A percentile compares a stretch with the other conserved stretches of the same genome.
Evolutionary conservation across 2,113 vertebrate species (phyloP).

Genomic region (Pangasianodon hypophthalmus): DNA sequence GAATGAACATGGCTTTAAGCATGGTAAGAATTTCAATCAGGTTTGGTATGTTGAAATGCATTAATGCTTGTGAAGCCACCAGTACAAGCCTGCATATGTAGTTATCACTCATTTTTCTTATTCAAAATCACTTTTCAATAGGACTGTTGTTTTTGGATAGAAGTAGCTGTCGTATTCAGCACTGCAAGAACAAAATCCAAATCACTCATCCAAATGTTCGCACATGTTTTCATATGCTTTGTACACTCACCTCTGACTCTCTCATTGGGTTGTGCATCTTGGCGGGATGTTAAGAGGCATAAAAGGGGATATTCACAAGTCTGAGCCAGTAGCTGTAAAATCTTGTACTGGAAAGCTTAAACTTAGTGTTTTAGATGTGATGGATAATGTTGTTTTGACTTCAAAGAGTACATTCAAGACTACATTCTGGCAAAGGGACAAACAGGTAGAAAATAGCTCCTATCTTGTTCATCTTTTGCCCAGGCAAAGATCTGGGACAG

Average conservation of each 20-base stretch:
- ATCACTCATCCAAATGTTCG: constrained; percentile 44
- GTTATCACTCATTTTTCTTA: background rate
- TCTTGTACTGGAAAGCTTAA: constrained; percentile 34
- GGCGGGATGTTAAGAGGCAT: constrained; percentile 30
- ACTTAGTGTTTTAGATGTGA: constrained; percentile 35
- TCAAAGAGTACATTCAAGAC: constrained; percentile 18
- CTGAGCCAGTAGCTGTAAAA: constrained; percentile 34
- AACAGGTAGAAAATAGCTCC: constrained; percentile 50
- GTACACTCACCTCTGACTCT: constrained; percentile 1
- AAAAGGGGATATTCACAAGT: constrained; percentile 35
- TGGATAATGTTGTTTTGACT: constrained; percentile 46
- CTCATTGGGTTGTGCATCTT: constrained; percentile 25
- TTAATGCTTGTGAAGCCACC: background rate
- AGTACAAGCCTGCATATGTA: background rate
- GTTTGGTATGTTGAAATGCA: background rate
- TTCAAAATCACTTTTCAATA: constrained; percentile 20
- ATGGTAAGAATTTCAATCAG: background rate
- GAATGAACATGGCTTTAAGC: background rate
- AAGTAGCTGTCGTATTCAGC: constrained; percentile 25
- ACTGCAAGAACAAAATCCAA: constrained; percentile 40
- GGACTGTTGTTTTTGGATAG: constrained; percentile 46
- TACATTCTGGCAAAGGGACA: constrained; percentile 8
- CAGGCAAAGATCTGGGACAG: background rate
- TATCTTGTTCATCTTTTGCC: constrained; percentile 47
- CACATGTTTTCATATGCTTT: constrained; percentile 39